These are phyloP conservation scores for Australoheros facetus DNA, from an alignment of 2,797 vertebrate genomes.

Conservation along the genomic window DNA sequence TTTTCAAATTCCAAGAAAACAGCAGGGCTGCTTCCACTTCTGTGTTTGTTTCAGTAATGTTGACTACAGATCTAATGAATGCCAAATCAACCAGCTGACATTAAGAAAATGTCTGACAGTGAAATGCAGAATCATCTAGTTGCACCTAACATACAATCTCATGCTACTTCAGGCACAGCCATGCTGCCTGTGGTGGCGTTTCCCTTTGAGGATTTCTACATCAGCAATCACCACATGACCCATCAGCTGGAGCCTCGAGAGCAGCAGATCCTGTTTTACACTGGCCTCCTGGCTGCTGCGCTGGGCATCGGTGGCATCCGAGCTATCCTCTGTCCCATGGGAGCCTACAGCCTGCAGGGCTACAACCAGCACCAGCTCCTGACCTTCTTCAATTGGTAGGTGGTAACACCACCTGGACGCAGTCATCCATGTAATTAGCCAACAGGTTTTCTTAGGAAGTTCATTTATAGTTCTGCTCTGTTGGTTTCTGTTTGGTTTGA, in stretches of 20 bases:
- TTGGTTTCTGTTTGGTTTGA: accelerated
- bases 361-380: constrained; percentile 82
- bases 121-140: not conserved
- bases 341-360: constrained; percentile 83
- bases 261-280: constrained; percentile 86
- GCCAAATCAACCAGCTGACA: not conserved
- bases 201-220: constrained; percentile 90
- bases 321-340: constrained; percentile 87
- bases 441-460: accelerated
- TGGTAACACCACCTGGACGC: constrained; percentile 4
- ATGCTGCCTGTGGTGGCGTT: constrained; percentile 90
- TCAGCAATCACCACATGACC: constrained; percentile 81
- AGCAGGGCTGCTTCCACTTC: not conserved
- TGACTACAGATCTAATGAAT: not conserved
- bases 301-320: constrained; percentile 90
- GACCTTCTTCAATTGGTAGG: constrained; percentile 93
- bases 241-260: constrained; percentile 79
- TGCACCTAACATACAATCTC: not conserved
- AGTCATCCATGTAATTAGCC: not conserved
- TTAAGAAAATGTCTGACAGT: not conserved
- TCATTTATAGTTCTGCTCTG: accelerated
- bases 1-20: not conserved
- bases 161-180: constrained; percentile 81
- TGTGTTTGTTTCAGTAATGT: not conserved
- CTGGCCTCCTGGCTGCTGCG: constrained; percentile 84